These are phyloP conservation scores for Sebastes fasciatus DNA, from an alignment of 2,113 vertebrate species.

Conservation along the genomic window DNA sequence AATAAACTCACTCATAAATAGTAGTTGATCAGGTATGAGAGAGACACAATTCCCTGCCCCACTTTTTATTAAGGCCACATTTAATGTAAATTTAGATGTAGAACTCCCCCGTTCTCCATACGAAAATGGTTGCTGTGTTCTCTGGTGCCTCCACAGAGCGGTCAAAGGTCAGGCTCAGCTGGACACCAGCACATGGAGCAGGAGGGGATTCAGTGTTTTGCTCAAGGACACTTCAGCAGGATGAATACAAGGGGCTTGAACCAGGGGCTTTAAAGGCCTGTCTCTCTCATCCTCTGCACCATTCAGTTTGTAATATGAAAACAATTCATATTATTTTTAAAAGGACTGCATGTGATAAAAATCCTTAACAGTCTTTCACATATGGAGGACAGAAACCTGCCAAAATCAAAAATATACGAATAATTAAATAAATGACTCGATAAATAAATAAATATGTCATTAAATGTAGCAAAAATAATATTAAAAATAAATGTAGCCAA, in stretches of 20 bases:
- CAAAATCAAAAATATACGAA: too few relatives aligned
- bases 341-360: not conserved
- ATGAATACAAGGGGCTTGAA: not conserved
- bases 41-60: not conserved
- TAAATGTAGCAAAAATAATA: too few relatives aligned
- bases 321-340: not conserved
- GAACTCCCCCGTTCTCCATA: not conserved
- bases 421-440: too few relatives aligned
- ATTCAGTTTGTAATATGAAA: not conserved
- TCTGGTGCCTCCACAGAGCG: not conserved
- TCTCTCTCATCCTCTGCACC: not conserved
- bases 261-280: not conserved
- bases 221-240: not conserved
- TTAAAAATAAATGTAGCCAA: too few relatives aligned
- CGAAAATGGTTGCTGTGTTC: not conserved
- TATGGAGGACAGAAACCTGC: too few relatives aligned
- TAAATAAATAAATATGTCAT: too few relatives aligned
- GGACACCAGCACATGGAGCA: not conserved
- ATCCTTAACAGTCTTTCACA: not conserved
- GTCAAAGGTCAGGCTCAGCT: not conserved
- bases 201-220: not conserved
- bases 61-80: not conserved
- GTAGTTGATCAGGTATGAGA: not conserved
- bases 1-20: not conserved
- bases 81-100: not conserved